Base-by-base conservation (phyloP, 2,888 invertebrate species). In the Troides oblongomaculatus region DNA sequence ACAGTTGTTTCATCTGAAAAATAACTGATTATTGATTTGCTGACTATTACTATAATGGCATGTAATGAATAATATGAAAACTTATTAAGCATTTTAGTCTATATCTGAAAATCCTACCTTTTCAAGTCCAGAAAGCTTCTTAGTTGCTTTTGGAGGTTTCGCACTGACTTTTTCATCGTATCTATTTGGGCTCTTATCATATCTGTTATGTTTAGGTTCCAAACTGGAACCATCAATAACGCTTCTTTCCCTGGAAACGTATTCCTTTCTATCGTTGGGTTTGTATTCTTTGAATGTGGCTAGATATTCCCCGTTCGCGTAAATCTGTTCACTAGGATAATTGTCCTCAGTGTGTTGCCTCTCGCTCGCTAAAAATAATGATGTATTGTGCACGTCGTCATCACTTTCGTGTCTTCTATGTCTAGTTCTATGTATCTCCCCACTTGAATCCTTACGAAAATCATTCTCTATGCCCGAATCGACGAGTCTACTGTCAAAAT, bases 381-480 rank as follows among this genome's bases (percentile, higher is more conserved):
- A 95, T 72, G 95, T 75, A 91, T 95, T 84, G 93, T 94, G 75
- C 2, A 95, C 95, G 77, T 96, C 96, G 74, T 96, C 96, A 74
- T 95, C 95, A 74, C 95, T 95, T 73, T 95, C 95, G 73, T 93
- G 93, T 75, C 86, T 87, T 70, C 83, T 81, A 63, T 84, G 80
- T 71, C 84, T 84, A 39, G 76, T 75, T 70, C 83, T 84, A 68
- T 89, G 85, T 23, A 94, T 83, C 71, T 94, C 94, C 23, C 93
- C 93, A 76, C 93, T 94, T 0, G 96, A 95, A 77, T 96, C 96
- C 73, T 96, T 94, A 66, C 96, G 93, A 78, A 96, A 96, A 83
- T 97, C 96, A 75, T 96, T 96, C 80, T 96, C 96, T 73, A 96
- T 96, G 0, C 97, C 96, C 0, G 96, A 97, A 87, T 97, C 96